Conservation (phyloP, 2,797 vertebrate species). For the Crenuchus spilurus region DNA sequence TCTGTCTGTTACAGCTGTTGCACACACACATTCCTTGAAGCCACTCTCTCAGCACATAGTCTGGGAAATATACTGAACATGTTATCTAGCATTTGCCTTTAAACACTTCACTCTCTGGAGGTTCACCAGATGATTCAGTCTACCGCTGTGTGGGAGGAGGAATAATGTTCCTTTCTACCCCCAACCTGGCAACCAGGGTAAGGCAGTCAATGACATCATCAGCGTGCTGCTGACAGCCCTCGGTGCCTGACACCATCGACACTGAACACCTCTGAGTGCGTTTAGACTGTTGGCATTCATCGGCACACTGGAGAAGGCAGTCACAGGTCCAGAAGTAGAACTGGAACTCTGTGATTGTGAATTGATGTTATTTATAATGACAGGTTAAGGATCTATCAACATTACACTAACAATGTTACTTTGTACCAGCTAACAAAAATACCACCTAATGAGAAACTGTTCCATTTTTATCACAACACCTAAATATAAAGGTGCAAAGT, state of each 20-base stretch:
- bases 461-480: no score
- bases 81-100: slow-evolving; percentile 14
- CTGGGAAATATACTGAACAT: slow-evolving; percentile 25
- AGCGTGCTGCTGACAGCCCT: slow-evolving; percentile 32
- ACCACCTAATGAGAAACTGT: no score
- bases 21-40: not conserved
- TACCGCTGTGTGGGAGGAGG: not conserved
- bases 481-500: no score
- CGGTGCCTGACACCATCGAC: slow-evolving; percentile 44
- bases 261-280: slow-evolving; percentile 35
- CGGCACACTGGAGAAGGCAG: slow-evolving; percentile 9
- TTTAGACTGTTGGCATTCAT: slow-evolving; percentile 19
- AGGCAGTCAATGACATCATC: slow-evolving; percentile 56
- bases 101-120: not conserved
- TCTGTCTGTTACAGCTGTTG: slow-evolving; percentile 24
- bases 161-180: slow-evolving; percentile 20
- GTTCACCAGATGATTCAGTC: not conserved
- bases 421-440: no score
- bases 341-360: slow-evolving; percentile 7
- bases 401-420: no score
- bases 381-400: no score
- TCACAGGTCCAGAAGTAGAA: slow-evolving; percentile 7
- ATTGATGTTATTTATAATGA: not conserved
- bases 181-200: slow-evolving; percentile 41
- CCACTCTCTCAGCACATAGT: not conserved